Percentiles rank a stretch among this genome's conserved stretches.
Conservation (phyloP, 2,888 invertebrate genomes). For the Dynastes hyllus region DNA sequence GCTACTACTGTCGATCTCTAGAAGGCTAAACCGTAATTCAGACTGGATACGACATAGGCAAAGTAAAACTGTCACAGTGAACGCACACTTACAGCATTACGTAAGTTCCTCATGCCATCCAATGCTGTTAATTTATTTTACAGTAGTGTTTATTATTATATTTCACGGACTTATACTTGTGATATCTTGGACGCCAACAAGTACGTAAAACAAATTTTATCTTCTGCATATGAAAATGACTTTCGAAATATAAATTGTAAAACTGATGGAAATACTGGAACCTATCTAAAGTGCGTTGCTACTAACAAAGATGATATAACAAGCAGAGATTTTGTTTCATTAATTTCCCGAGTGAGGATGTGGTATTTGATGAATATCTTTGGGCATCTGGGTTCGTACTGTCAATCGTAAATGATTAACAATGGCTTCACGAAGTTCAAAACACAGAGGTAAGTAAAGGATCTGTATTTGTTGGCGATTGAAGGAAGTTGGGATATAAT, state of each 20-base stretch:
- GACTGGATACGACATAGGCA: no score
- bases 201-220: constrained; percentile 75
- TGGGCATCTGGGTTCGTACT: constrained; percentile 85
- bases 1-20: no score
- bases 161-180: constrained; percentile 79
- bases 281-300: constrained; percentile 79
- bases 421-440: no score
- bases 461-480: no score
- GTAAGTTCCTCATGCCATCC: no score
- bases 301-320: constrained; percentile 77
- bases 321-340: constrained; percentile 73
- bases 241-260: constrained; percentile 70
- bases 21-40: no score
- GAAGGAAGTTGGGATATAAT: no score
- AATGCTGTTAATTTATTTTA: no score
- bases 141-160: constrained; percentile 73
- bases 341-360: constrained; percentile 78
- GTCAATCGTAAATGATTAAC: no score
- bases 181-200: constrained; percentile 75
- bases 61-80: no score
- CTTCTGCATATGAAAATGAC: constrained; percentile 75
- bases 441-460: no score
- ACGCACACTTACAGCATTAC: no score
- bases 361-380: constrained; percentile 92
- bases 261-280: constrained; percentile 65